A percentile compares a stretch with the other conserved stretches of the same genome.
phyloP scores from a whole-genome alignment of 2,797 vertebrate genomes.

The Aeoliscus strigatus region DNA sequence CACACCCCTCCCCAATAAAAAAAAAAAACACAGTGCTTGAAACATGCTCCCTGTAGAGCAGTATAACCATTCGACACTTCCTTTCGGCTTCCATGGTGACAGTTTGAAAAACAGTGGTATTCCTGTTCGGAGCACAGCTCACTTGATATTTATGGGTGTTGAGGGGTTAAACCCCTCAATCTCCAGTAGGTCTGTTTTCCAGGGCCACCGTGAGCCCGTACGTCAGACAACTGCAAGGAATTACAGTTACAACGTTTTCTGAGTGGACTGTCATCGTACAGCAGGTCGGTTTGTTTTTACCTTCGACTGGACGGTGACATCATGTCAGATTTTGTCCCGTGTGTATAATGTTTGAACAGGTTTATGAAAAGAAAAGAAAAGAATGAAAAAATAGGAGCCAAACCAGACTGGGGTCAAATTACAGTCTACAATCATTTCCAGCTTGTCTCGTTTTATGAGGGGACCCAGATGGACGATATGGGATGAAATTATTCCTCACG shows the following conservation, averaged over 20 bases:
- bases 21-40: conserved; percentile 15
- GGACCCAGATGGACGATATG: too few species aligned
- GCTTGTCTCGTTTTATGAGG: too few species aligned
- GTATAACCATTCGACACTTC: conserved; percentile 43
- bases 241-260: too few species aligned
- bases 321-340: too few species aligned
- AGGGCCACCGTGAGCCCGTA: background rate
- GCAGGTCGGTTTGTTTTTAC: too few species aligned
- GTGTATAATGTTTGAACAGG: too few species aligned
- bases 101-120: conserved; percentile 38
- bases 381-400: conserved; percentile 22
- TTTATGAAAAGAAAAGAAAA: conserved; percentile 28
- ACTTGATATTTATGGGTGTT: conserved; percentile 28
- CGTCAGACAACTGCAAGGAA: background rate
- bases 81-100: conserved; percentile 32
- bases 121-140: conserved; percentile 20
- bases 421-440: conserved; percentile 3
- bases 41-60: conserved; percentile 35
- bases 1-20: conserved; percentile 23
- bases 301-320: too few species aligned
- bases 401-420: conserved; percentile 28
- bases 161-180: conserved; percentile 23
- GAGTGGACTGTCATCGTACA: too few species aligned
- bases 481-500: too few species aligned
- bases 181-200: conserved; percentile 11